These are phyloP conservation scores for Macquaria ambigua DNA, from an alignment of 2,113 vertebrate species.

Conservation along the genomic window DNA sequence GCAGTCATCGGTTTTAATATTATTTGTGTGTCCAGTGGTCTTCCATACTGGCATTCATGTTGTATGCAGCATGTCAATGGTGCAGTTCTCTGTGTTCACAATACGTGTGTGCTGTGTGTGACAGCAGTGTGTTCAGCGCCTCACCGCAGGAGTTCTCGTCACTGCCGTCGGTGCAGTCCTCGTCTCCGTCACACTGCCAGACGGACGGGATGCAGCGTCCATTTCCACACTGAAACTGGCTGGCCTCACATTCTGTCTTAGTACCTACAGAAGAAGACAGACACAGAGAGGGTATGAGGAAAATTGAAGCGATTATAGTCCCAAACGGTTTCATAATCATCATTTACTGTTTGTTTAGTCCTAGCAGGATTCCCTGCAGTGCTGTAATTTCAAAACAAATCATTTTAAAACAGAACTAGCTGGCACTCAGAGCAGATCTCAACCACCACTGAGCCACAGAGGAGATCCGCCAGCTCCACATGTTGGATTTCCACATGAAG, in stretches of 20 bases:
- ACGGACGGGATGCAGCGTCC: conserved; percentile 94
- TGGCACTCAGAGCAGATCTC: conserved; percentile 10
- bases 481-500: not conserved
- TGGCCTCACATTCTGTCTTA: conserved; percentile 89
- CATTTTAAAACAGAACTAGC: not conserved
- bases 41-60: not conserved
- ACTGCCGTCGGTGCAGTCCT: conserved; percentile 94
- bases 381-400: conserved; percentile 1
- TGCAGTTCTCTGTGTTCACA: not conserved
- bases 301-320: not conserved
- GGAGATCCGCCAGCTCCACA: not conserved
- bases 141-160: conserved; percentile 95
- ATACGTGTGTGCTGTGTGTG: not conserved
- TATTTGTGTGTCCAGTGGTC: not conserved
- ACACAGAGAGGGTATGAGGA: not conserved
- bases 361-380: not conserved
- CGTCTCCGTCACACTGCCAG: conserved; percentile 96
- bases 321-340: not conserved
- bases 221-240: conserved; percentile 94
- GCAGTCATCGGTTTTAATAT: not conserved
- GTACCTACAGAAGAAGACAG: conserved; percentile 81
- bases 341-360: not conserved
- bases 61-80: not conserved
- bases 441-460: not conserved
- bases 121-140: conserved; percentile 38